These are phyloP conservation scores for Antigone vipio DNA, from an alignment of 2,113 vertebrate genomes.

Conservation along the genomic window DNA sequence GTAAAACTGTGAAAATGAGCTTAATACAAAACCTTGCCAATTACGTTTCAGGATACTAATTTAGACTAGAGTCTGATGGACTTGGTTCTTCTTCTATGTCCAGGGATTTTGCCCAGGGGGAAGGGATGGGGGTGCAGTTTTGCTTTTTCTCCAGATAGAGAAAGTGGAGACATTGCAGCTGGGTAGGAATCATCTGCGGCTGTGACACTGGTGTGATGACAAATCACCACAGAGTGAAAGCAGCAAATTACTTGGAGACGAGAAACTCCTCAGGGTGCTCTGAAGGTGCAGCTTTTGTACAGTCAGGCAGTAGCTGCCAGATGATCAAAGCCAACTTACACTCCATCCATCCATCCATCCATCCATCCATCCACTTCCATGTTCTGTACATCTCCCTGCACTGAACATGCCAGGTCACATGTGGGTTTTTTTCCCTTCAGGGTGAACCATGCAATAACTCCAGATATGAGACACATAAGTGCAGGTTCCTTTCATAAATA, in stretches of 20 bases:
- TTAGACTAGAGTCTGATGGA: not conserved
- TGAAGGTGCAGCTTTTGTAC: not conserved
- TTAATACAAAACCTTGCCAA: not conserved
- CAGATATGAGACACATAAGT: not conserved
- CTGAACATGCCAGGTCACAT: not conserved
- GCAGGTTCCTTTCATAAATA: not conserved
- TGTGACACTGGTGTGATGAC: accelerated
- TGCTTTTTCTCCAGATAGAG: not conserved
- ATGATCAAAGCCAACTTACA: not conserved
- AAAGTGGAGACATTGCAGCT: not conserved
- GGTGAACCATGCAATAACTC: not conserved
- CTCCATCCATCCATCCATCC: not conserved
- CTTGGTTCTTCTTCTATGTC: not conserved
- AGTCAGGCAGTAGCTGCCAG: too few species aligned
- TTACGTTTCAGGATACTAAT: not conserved
- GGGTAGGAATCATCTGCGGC: not conserved
- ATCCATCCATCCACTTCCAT: not conserved
- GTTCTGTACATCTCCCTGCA: not conserved
- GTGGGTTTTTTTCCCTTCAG: accelerated
- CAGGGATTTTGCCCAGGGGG: not conserved
- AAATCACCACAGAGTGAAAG: not conserved
- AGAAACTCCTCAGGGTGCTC: not conserved
- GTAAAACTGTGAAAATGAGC: not conserved
- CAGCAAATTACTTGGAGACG: not conserved
- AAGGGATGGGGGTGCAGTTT: not conserved